Evolutionary conservation across 2,113 vertebrate species (phyloP), one percentile per base, ranked within the genome.

Genomic region (Thryonomys swinderianus): DNA sequence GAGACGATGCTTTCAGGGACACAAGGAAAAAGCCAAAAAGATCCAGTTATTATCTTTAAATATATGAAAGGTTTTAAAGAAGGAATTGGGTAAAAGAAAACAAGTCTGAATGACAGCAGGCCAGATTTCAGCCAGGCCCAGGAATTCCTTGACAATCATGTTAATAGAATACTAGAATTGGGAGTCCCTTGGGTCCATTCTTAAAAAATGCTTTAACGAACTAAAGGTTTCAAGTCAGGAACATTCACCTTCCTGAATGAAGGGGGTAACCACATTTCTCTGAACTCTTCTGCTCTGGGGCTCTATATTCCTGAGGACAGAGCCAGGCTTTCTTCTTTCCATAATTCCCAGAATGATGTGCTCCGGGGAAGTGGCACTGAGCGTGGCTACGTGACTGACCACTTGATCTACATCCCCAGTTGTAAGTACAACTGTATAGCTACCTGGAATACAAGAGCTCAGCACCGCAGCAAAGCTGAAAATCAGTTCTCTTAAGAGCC

Each of bases 121-220:
- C 0, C 3, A 66, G 62, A 74, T 37, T 80, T 87, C 87, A 62
- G 80, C n/a, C 37, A 3, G 30, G 32, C 67, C 67, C 37, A 12
- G n/a, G 91, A 85, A 64, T 83, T 85, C 91, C 90, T 66, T 62
- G 53, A 89, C 45, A 40, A 87, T 84, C 32, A 14, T 40, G 53
- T 73, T 93, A 71, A 74, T 0, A 79, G 57, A 85, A 76, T 17
- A 37, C 27, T 55, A 53, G 83, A 91, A 80, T 1, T 62, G 53
- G 71, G 76, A 37, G 34, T 89, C 85, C 53, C 78, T 62, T 78
- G 51, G 12, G 61, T 14, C 67, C 76, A 85, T 94, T 91, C 85
- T 83, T 40, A 48, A 48, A 92, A 83, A n/a, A 51, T 5, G 27
- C 80, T 59, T 64, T 8, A 53, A 55, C 32, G 53, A 90, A 91